Base-by-base conservation (phyloP, 1,140 invertebrate genomes). In the Ceratosolen solmsi region DNA sequence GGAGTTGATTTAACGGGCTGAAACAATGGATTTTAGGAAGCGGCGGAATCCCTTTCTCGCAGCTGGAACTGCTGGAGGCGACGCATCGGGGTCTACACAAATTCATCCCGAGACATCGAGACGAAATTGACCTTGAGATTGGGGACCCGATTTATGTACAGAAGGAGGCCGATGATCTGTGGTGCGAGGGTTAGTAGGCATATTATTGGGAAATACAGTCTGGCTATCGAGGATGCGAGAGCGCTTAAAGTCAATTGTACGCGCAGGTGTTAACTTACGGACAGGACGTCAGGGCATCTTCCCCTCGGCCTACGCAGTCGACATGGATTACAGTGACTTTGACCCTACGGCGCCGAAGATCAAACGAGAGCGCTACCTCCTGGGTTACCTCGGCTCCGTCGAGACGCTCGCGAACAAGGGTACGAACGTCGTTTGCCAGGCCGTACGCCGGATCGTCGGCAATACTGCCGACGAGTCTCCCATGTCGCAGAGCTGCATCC, bases 61-160 rank as follows among this genome's bases (percentile, higher is more conserved):
- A 97, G 87, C 91, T 97, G 56, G 96, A 97, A 89, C 94, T 97
- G 91, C 91, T 97, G n/a, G 97, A 98, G 92, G 96, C 97, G 1
- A 99, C 98, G 4, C 98, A 99, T 89, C 93, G 98, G 85, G 97
- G 97, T 8, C 93, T 99, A 87, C 97, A 99, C 90, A 98, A 98
- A 90, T 99, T 99, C 88, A 94, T 99, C 84, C 97, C 98, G 0
- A 92, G 98, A 75, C 98, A 99, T 91, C 94, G 95, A 51, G 98
- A 99, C 89, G 98, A 99, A 92, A 96, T 99, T 73, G 96, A 98
- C 89, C 94, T 99, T 17, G 98, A 99, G 92, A 98, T 99, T 73
- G 98, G 98, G 8, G 98, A 99, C 91, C 97, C 98, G 8, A 95
- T 99, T 84, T 99, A 99, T 88, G 97, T 99, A 82, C 96, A 98